Percentiles rank a stretch among this genome's conserved stretches.
These are phyloP conservation scores for Micronycteris hirsuta DNA, from an alignment of 2,113 vertebrate species.

Conservation along the genomic window DNA sequence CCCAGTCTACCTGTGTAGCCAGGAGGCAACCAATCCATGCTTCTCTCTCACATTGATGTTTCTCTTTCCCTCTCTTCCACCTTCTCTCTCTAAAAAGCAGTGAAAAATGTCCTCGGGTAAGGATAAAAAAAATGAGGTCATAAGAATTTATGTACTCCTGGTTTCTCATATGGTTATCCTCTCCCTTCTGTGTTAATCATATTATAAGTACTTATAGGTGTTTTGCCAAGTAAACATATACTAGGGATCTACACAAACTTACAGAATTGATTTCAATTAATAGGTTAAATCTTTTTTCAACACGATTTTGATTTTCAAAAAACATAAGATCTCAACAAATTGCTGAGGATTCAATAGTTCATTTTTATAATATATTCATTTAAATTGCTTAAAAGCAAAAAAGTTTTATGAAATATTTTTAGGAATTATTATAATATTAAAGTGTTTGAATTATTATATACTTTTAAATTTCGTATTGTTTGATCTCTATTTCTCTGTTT, in stretches of 20 bases:
- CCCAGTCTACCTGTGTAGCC: too few species aligned
- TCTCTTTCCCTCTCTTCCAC: too few species aligned
- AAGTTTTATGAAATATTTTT: constrained; percentile 12
- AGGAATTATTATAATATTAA: not conserved
- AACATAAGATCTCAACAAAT: constrained; percentile 60
- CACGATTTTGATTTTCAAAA: constrained; percentile 52
- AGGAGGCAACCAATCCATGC: too few species aligned
- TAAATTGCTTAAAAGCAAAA: constrained; percentile 40
- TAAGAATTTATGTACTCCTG: not conserved
- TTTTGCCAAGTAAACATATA: constrained; percentile 24
- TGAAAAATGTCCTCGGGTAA: too few species aligned
- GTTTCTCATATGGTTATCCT: not conserved
- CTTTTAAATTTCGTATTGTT: constrained; percentile 11
- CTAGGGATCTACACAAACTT: not conserved
- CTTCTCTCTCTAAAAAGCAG: too few species aligned
- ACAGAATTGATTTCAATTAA: constrained; percentile 49
- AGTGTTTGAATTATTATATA: not conserved
- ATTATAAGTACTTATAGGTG: constrained; percentile 1
- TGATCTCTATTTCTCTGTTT: not conserved
- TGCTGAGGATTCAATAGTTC: constrained; percentile 35
- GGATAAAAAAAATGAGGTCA: too few species aligned
- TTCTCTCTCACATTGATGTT: too few species aligned
- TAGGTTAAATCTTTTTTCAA: constrained; percentile 51
- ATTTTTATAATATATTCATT: constrained; percentile 55
- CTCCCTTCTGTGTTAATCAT: constrained; percentile 29